Evolutionary conservation across 2,113 vertebrate genomes (phyloP), one percentile per base, ranked within the genome.

Genomic region (Mustela lutreola): DNA sequence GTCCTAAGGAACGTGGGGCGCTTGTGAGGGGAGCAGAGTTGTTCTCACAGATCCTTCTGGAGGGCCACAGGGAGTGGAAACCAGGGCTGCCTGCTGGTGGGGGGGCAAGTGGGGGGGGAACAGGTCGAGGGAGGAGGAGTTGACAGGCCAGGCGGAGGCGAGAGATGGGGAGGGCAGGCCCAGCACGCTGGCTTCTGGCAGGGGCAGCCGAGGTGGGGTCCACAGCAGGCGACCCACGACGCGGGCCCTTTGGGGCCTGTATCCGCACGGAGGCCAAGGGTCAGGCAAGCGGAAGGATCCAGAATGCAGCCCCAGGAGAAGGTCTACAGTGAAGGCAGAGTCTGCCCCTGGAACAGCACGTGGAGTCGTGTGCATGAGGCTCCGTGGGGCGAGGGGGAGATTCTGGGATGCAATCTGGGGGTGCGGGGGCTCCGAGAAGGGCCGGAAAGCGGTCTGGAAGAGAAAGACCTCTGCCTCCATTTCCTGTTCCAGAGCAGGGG

Each of bases 21-120:
- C 18, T 1, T 12, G 31, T 10, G 16, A 58, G 31, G 12, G 60
- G 73, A 22, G 15, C 36, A 67, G 45, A 26, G 31, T 76, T n/a
- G 15, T 79, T 70, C 73, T 26, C 31, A 7, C 9, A 10, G 56
- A 9, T 33, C 56, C 80, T 70, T 10, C 53, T 26, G 31, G 63
- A 62, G 60, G 60, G 24, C 73, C 53, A 12, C 50, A 24, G 28
- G 33, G 11, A 15, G 50, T 0, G 14, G 18, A 36, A 26, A 36
- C 80, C 60, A 2, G 26, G 19, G 45, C 31, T 76, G n/a, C 16
- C 1, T 0, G 0, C 36, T 5, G 33, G 24, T 7, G 36, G 28
- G 7, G 7, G 31, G 45, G 7, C 2, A 9, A 4, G 2, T 36
- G 1, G 19, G 5, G 11, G 65, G 65, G 48, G 39, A 11, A 0